These are phyloP conservation scores for Eira barbara DNA, from an alignment of 2,113 vertebrate species.

Conservation along the genomic window DNA sequence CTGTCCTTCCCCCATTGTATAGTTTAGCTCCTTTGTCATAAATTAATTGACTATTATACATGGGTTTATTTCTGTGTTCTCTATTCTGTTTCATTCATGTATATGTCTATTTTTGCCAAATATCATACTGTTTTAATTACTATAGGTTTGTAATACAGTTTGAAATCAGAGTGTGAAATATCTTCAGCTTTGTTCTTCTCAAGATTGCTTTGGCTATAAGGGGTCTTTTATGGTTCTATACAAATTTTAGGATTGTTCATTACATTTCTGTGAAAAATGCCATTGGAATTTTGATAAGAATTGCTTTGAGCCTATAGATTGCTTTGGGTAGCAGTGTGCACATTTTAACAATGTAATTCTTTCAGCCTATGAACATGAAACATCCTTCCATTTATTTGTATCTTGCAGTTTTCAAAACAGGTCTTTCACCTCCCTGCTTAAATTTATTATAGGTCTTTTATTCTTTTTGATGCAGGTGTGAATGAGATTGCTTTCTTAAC, in stretches of 20 bases:
- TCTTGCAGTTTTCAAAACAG: not conserved
- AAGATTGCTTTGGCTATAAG: not conserved
- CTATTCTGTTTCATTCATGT: not conserved
- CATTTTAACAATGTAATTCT: not conserved
- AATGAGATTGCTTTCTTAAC: not conserved
- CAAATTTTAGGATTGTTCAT: not conserved
- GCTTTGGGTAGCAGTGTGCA: not conserved
- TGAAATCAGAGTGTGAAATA: not conserved
- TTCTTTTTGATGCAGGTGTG: not conserved
- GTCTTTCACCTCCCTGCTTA: not conserved
- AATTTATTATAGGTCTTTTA: not conserved
- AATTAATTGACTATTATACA: not conserved
- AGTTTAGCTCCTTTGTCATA: not conserved
- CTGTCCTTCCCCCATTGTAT: not conserved
- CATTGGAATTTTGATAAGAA: not conserved
- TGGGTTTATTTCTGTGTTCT: not conserved
- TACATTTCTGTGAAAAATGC: not conserved
- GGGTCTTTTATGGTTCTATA: not conserved
- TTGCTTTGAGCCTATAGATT: not conserved
- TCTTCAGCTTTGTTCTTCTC: not conserved
- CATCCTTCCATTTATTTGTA: not conserved
- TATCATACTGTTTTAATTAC: not conserved
- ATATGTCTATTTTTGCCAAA: not conserved
- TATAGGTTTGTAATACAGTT: not conserved
- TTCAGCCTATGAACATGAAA: not conserved